A percentile compares a stretch with the other conserved stretches of the same genome.
Conservation (phyloP, 1,140 invertebrate genomes). For the Nasonia longicornis region DNA sequence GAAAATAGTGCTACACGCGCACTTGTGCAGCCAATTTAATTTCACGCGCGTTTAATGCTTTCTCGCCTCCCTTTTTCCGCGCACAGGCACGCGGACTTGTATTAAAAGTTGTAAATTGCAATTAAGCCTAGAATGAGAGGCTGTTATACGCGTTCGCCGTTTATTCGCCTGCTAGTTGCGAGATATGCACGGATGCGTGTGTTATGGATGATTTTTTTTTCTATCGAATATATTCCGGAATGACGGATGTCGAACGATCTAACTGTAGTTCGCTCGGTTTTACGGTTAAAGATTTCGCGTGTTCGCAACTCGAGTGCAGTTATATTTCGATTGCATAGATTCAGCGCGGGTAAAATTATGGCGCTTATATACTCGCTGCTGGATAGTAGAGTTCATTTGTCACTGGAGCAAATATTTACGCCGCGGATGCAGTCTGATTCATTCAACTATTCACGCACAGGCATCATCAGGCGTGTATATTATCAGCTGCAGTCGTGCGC, state of each 20-base stretch:
- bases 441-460: neutral
- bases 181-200: neutral
- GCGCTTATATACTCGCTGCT: neutral
- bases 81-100: neutral
- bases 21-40: constrained; percentile 5
- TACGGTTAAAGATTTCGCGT: neutral
- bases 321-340: neutral
- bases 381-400: neutral
- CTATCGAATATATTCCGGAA: neutral
- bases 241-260: neutral
- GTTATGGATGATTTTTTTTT: neutral
- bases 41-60: constrained; percentile 22
- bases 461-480: no score
- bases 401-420: neutral
- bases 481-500: neutral
- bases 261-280: no score
- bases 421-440: neutral
- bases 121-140: constrained; percentile 8
- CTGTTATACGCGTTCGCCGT: neutral
- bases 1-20: neutral
- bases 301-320: neutral
- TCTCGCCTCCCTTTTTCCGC: neutral
- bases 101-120: constrained; percentile 25
- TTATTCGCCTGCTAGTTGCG: neutral
- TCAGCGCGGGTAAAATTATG: neutral